Evolutionary conservation across 2,113 vertebrate species (phyloP).

Genomic region (Glaucidium brasilianum): DNA sequence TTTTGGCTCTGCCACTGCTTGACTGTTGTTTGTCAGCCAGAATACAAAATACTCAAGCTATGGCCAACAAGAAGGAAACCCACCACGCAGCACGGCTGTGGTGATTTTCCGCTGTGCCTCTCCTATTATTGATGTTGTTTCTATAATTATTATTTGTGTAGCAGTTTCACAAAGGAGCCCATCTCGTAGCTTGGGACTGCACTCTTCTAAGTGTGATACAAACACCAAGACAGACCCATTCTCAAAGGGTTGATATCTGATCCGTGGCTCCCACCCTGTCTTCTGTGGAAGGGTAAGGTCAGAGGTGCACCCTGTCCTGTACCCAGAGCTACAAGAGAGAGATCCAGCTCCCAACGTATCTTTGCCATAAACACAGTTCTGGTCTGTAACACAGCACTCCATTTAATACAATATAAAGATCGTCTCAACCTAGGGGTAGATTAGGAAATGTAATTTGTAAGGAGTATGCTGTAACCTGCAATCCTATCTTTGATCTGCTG

Average conservation of each 20-base stretch:
- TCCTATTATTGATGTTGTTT: neutral
- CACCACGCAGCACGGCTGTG: neutral
- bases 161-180: neutral
- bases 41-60: neutral
- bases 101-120: neutral
- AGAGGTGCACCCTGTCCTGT: neutral
- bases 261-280: rapidly evolving
- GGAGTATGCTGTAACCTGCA: neutral
- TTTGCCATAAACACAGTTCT: neutral
- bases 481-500: neutral
- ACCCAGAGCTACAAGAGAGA: neutral
- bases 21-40: neutral
- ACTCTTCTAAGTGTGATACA: neutral
- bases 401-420: neutral
- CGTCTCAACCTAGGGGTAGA: neutral
- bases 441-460: neutral
- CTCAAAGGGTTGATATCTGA: neutral
- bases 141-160: neutral
- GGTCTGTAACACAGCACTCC: neutral
- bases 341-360: neutral
- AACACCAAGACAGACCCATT: neutral
- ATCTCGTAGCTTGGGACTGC: neutral
- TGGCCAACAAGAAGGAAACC: neutral
- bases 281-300: neutral
- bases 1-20: conserved; percentile 3